Base-by-base conservation (phyloP, 2,797 vertebrate genomes). In the Rousettus madagascariensis region DNA sequence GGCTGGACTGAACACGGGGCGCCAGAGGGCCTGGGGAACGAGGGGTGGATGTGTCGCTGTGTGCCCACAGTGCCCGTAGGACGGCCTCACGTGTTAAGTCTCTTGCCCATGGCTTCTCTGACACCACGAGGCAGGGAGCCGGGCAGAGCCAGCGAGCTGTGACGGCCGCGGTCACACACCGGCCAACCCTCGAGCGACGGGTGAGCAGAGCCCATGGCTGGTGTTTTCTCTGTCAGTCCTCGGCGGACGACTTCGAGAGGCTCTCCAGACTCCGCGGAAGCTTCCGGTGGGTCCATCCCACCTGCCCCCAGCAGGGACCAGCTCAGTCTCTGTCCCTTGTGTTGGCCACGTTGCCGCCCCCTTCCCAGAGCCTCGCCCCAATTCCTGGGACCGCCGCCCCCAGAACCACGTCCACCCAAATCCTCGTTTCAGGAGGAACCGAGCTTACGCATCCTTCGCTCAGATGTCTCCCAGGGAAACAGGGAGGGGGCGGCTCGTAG, bases 401-500 rank as follows among this genome's bases (percentile, higher is more conserved):
- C 51, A 1, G 8, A 59, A n/a, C 19, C 19, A 8, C 20, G 36
- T 3, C 33, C 4, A 2, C 41, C 51, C 15, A 11, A 15, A 8
- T 24, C 59, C n/a, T 55, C 43, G 6, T 55, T 24, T 71, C 8
- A 0, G 19, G 49, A 49, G 49, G 49, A 49, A 49, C 15, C 49
- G 49, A 43, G 43, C 4, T 26, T 12, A 26, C 49, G 22, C 33
- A 20, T 8, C 41, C 22, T 59, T 13, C 33, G 0, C 41, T 30
- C 28, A n/a, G 15, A 8, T 15, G 59, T 4, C 13, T 26, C 57
- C 51, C 53, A 11, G 36, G 65, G 17, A 17, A 11, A 49, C 20
- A 2, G 2, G 0, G 13, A 30, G 38, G 46, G 30, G 1, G 13
- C 11, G 36, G 20, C 38, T 15, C 11, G 6, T 2, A 6, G 4